Conservation (phyloP, 1,140 invertebrate genomes). For the Drosophila melanogaster region DNA sequence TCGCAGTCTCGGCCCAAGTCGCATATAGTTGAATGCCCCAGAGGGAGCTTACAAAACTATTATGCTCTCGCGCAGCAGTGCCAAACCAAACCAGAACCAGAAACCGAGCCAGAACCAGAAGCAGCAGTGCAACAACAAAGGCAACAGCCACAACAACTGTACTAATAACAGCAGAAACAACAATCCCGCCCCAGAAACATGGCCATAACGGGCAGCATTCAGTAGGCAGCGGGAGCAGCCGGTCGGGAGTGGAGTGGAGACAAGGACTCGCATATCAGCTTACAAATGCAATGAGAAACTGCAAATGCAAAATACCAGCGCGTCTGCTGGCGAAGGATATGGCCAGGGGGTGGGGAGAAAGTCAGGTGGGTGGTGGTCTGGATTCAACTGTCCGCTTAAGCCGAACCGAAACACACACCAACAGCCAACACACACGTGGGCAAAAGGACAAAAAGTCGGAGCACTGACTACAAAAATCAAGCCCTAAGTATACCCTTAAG, state of each 20-base stretch:
- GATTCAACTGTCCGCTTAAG: constrained; percentile 69
- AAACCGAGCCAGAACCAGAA: neutral
- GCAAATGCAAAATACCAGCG: constrained; percentile 75
- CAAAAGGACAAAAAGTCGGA: constrained; percentile 63
- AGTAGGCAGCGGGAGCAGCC: too few relatives aligned
- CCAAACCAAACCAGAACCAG: constrained; percentile 45
- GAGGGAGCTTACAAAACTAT: constrained; percentile 83
- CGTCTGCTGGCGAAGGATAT: constrained; percentile 43
- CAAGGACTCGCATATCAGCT: constrained; percentile 47
- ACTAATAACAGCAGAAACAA: constrained; percentile 76
- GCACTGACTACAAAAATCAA: constrained; percentile 67
- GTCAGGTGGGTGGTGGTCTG: constrained; percentile 13
- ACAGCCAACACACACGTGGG: constrained; percentile 17
- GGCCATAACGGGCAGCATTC: constrained; percentile 6
- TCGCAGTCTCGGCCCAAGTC: constrained; percentile 26
- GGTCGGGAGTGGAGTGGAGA: constrained; percentile 2
- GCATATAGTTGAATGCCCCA: constrained; percentile 75
- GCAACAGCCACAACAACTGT: constrained; percentile 57
- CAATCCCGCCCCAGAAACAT: constrained; percentile 40
- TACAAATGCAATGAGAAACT: constrained; percentile 69
- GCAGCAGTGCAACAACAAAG: constrained; percentile 40
- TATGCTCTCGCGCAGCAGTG: constrained; percentile 69
- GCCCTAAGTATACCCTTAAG: constrained; percentile 77
- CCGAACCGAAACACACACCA: constrained; percentile 28
- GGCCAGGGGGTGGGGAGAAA: neutral